A percentile compares a stretch with the other conserved stretches of the same genome.
phyloP scores from a whole-genome alignment of 2,113 vertebrate genomes.

The Pogona vitticeps region DNA sequence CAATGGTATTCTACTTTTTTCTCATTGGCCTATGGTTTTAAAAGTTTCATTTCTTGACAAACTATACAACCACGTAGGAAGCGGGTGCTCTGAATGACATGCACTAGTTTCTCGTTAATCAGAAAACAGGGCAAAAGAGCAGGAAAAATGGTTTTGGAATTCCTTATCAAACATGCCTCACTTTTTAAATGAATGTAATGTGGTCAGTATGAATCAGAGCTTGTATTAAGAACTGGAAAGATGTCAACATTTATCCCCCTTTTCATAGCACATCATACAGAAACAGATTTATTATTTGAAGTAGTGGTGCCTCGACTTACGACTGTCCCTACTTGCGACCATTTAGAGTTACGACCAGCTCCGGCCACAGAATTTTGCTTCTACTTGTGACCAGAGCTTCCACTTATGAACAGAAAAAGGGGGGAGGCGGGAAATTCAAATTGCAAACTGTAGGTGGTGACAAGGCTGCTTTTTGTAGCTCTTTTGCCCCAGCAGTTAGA shows the following conservation, averaged over 20 bases:
- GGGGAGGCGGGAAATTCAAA: too few species aligned
- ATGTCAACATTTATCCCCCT: constrained; percentile 39
- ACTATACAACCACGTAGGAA: constrained; percentile 60
- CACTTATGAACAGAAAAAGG: too few species aligned
- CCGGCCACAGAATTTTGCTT: too few species aligned
- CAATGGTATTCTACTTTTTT: constrained; percentile 53
- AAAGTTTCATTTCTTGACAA: constrained; percentile 68
- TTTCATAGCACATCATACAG: constrained; percentile 32
- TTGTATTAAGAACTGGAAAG: constrained; percentile 50
- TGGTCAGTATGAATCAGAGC: constrained; percentile 51
- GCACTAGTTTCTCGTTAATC: constrained; percentile 64
- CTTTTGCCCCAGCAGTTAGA: too few species aligned
- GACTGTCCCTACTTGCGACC: too few species aligned
- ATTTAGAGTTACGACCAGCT: too few species aligned
- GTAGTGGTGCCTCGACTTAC: too few species aligned
- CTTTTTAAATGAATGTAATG: constrained; percentile 51
- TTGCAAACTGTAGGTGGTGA: too few species aligned
- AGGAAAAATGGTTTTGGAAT: constrained; percentile 59
- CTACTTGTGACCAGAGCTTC: too few species aligned
- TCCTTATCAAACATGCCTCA: constrained; percentile 48
- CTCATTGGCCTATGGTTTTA: constrained; percentile 51
- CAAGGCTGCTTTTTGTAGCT: too few species aligned
- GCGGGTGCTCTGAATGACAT: constrained; percentile 62
- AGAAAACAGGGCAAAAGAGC: constrained; percentile 59
- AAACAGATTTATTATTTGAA: constrained; percentile 30